Evolutionary conservation across 1,140 invertebrate species (phyloP).

Genomic region (Protaetia brevitarsis): DNA sequence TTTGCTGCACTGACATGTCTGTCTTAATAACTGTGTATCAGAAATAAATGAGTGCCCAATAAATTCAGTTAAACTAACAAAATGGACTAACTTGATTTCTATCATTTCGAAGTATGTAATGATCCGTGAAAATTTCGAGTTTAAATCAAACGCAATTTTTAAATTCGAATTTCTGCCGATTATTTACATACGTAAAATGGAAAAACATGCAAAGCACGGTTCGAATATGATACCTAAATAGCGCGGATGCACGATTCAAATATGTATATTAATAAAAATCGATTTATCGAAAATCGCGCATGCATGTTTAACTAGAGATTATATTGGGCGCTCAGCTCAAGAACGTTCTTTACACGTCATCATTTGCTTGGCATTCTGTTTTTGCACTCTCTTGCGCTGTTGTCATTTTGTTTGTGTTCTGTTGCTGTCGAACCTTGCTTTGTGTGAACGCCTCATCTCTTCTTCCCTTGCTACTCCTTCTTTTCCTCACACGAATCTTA

Average conservation of each 20-base stretch:
- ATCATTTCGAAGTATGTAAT: neutral
- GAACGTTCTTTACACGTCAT: slow-evolving; percentile 21
- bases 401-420: slow-evolving; percentile 40
- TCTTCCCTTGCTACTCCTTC: slow-evolving; percentile 21
- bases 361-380: slow-evolving; percentile 30
- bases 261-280: no score
- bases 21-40: slow-evolving; percentile 34
- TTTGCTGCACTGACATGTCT: slow-evolving; percentile 40
- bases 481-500: slow-evolving; percentile 9
- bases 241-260: no score
- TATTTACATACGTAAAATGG: neutral
- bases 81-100: slow-evolving; percentile 38
- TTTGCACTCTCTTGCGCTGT: slow-evolving; percentile 36
- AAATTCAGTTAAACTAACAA: slow-evolving; percentile 54
- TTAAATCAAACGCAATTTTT: slow-evolving; percentile 17
- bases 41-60: slow-evolving; percentile 54
- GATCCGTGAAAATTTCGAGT: slow-evolving; percentile 18
- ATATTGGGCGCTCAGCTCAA: slow-evolving; percentile 49
- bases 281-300: neutral
- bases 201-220: slow-evolving; percentile 48
- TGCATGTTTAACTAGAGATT: slow-evolving; percentile 30
- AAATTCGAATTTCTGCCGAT: neutral
- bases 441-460: slow-evolving; percentile 40
- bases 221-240: slow-evolving; percentile 33
- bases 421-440: slow-evolving; percentile 49